Evolutionary conservation across 2,113 vertebrate species (phyloP).

Genomic region (Gallinago jamesoni): DNA sequence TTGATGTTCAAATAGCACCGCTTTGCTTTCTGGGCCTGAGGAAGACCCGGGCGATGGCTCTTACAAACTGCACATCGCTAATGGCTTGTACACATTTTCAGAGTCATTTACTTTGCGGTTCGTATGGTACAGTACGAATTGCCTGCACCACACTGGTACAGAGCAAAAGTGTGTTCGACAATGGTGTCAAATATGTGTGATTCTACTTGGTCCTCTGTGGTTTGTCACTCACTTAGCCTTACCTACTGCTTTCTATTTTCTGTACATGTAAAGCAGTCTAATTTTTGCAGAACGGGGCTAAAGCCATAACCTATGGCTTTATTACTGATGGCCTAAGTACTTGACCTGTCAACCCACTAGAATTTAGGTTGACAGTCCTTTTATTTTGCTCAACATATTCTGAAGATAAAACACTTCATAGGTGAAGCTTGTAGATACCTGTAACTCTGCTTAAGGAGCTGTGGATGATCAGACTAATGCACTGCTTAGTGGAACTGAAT

Average conservation of each 20-base stretch:
- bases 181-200: background rate
- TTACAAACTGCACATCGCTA: background rate
- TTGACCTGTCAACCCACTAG: background rate
- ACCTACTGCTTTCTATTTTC: background rate
- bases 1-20: background rate
- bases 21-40: background rate
- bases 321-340: background rate
- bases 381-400: background rate
- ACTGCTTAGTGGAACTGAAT: background rate
- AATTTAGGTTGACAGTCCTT: background rate
- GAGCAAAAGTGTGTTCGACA: background rate
- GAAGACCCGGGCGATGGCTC: background rate
- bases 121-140: background rate
- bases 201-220: background rate
- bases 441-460: background rate
- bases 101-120: background rate
- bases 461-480: background rate
- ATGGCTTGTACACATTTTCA: background rate
- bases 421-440: background rate
- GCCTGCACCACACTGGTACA: accelerated
- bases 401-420: background rate
- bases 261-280: background rate
- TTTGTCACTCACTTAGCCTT: background rate
- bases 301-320: background rate
- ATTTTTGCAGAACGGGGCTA: background rate